Percentiles rank a stretch among this genome's conserved stretches.
Conservation (phyloP, 2,113 vertebrate species). For the Zeus faber region DNA sequence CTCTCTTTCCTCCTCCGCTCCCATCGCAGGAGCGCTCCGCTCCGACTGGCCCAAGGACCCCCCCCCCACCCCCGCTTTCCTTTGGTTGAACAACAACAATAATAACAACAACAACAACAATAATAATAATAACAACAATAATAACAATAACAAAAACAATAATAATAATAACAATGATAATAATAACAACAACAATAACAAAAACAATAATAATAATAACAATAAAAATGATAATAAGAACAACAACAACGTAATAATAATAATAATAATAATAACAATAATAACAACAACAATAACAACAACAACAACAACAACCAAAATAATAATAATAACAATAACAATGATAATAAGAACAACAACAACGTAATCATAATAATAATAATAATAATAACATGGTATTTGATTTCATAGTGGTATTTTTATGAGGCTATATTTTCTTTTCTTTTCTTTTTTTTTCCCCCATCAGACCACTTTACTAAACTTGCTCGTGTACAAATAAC, state of each 20-base stretch:
- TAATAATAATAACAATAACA: no score
- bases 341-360: no score
- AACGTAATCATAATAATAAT: no score
- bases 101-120: no score
- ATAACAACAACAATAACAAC: neutral
- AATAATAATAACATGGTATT: no score
- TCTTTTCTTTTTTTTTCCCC: no score
- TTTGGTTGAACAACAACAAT: slow-evolving; percentile 13
- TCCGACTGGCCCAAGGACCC: slow-evolving; percentile 33
- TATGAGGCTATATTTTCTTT: no score
- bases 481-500: no score
- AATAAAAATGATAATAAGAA: neutral
- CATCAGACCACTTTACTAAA: no score
- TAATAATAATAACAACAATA: no score
- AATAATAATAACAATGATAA: neutral
- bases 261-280: neutral
- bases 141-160: no score
- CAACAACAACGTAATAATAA: slow-evolving; percentile 1
- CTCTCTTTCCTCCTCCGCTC: slow-evolving; percentile 36
- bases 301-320: neutral
- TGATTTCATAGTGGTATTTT: no score
- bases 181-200: slow-evolving; percentile 1
- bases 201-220: neutral
- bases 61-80: slow-evolving; percentile 27
- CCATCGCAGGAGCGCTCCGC: slow-evolving; percentile 35